Conservation (phyloP, 2,888 invertebrate species). For the Ophion obscuratus region DNA sequence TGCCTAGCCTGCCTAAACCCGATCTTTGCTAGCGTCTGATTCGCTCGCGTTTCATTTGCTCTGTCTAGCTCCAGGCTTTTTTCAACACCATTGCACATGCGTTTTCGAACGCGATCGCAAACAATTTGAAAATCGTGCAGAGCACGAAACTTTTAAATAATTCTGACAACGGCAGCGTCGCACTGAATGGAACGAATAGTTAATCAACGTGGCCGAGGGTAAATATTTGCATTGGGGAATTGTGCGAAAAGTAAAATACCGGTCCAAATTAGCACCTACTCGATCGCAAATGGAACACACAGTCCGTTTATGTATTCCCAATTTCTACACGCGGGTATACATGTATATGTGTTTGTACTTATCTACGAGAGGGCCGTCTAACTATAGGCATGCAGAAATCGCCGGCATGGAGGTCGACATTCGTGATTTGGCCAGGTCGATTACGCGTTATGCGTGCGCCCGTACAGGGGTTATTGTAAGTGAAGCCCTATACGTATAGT, state of each 20-base stretch:
- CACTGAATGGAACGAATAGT: constrained; percentile 3
- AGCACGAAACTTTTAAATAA: background rate
- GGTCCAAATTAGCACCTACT: constrained; percentile 21
- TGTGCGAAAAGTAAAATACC: background rate
- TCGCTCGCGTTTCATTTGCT: too few species aligned
- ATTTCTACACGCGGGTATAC: background rate
- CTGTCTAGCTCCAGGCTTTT: too few species aligned
- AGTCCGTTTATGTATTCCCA: background rate
- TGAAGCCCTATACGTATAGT: constrained; percentile 25
- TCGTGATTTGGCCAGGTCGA: constrained; percentile 62
- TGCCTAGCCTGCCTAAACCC: too few species aligned
- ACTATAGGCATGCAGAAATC: constrained; percentile 17
- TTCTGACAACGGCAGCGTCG: background rate
- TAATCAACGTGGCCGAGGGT: background rate
- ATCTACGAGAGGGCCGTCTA: constrained; percentile 16
- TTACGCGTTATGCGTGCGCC: constrained; percentile 65
- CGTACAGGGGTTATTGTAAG: constrained; percentile 50
- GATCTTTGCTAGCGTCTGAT: too few species aligned
- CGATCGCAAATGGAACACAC: background rate
- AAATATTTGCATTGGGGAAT: background rate
- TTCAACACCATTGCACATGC: too few species aligned
- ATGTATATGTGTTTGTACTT: constrained; percentile 9
- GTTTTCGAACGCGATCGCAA: too few species aligned
- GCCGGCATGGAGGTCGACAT: constrained; percentile 36
- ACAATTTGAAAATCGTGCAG: too few species aligned